Evolutionary conservation across 1,140 invertebrate species (phyloP).

Genomic region (Temnothorax longispinosus): DNA sequence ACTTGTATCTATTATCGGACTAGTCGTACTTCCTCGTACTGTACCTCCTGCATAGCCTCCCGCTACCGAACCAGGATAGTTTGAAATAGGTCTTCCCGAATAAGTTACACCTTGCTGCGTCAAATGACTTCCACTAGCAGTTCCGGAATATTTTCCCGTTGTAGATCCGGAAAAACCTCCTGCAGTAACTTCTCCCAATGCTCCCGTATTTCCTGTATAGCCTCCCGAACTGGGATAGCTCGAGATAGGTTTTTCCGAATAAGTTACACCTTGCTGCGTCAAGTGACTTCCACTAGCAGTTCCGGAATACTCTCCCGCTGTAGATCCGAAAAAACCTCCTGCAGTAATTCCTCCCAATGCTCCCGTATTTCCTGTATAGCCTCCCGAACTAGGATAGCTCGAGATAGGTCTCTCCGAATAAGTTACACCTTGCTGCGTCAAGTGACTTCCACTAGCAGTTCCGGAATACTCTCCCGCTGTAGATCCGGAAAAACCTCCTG

Average conservation of each 20-base stretch:
- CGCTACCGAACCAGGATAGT: background rate
- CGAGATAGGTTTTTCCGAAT: slow-evolving; percentile 25
- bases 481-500: too few relatives aligned
- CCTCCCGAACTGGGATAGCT: background rate
- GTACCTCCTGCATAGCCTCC: slow-evolving; percentile 42
- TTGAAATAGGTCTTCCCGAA: slow-evolving; percentile 7
- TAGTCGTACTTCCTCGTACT: slow-evolving; percentile 38
- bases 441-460: too few relatives aligned
- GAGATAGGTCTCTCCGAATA: too few relatives aligned
- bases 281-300: background rate
- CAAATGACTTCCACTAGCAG: background rate
- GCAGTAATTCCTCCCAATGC: background rate
- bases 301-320: background rate
- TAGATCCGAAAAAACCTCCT: slow-evolving; percentile 7
- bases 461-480: too few relatives aligned
- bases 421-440: too few relatives aligned
- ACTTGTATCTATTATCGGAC: background rate
- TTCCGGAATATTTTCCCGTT: background rate
- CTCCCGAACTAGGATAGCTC: too few relatives aligned
- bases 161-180: slow-evolving; percentile 19
- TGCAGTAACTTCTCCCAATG: background rate
- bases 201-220: slow-evolving; percentile 36
- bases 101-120: slow-evolving; percentile 29
- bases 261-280: slow-evolving; percentile 7
- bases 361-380: too few relatives aligned